phyloP scores from a whole-genome alignment of 2,113 vertebrate genomes.

The Archocentrus centrarchus region DNA sequence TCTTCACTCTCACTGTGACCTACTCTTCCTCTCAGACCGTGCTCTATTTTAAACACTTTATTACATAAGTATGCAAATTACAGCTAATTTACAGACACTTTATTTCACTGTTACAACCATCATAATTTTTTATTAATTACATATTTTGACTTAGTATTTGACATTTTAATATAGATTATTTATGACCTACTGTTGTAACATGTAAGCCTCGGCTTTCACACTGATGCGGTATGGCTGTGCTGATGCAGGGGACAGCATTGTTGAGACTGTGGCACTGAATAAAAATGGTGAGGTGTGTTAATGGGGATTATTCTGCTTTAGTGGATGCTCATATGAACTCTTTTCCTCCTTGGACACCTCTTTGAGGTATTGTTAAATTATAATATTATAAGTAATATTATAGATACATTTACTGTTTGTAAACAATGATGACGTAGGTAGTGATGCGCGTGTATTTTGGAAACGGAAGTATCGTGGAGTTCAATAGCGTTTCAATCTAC shows the following conservation, averaged over 20 bases:
- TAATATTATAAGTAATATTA: no score
- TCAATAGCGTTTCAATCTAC: no score
- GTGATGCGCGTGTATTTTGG: no score
- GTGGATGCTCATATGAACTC: neutral
- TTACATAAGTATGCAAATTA: neutral
- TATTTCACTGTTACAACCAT: neutral
- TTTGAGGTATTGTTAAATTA: no score
- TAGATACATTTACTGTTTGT: no score
- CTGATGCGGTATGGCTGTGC: accelerated
- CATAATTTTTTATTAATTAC: neutral
- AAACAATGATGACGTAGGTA: no score
- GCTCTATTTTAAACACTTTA: neutral
- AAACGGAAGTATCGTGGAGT: no score
- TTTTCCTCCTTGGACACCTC: no score
- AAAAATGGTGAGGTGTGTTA: neutral
- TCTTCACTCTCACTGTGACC: neutral
- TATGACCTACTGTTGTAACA: accelerated
- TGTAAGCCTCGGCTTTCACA: neutral
- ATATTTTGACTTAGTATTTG: neutral
- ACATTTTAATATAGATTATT: neutral
- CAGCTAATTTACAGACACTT: neutral
- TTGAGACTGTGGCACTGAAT: no score
- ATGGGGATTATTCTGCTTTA: neutral
- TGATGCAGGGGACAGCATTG: neutral
- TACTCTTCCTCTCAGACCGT: neutral